These are phyloP conservation scores for Tortrix viridana DNA, from an alignment of 2,888 invertebrate species.

Conservation along the genomic window DNA sequence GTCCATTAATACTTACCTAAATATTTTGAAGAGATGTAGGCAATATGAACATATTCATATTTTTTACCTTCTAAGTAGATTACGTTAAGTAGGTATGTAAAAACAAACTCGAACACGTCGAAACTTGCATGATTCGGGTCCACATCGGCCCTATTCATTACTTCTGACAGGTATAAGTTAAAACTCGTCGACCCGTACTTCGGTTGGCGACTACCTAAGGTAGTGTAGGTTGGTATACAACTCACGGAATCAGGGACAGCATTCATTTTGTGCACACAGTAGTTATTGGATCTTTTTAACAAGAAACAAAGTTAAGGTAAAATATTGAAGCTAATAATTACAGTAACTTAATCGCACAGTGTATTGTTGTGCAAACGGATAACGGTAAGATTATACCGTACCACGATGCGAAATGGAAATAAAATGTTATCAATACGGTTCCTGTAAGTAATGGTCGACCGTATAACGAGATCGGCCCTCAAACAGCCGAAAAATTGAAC, in stretches of 20 bases:
- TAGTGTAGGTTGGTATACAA: slow-evolving; percentile 5
- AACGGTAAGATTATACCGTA: slow-evolving; percentile 1
- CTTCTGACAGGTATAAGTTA: slow-evolving; percentile 38
- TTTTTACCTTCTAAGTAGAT: too few species aligned
- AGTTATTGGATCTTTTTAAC: not conserved
- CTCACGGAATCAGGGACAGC: not conserved
- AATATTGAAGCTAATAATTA: not conserved
- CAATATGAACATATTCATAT: too few species aligned
- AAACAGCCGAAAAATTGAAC: slow-evolving; percentile 48
- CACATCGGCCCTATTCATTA: slow-evolving; percentile 37
- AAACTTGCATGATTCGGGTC: slow-evolving; percentile 54
- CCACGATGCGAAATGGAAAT: slow-evolving; percentile 16
- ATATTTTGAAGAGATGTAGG: too few species aligned
- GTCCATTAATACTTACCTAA: too few species aligned
- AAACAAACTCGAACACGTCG: slow-evolving; percentile 43
- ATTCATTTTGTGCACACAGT: slow-evolving; percentile 7
- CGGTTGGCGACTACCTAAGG: not conserved
- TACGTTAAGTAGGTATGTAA: not conserved
- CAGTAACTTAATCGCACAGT: not conserved
- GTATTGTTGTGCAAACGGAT: not conserved
- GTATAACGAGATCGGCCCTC: slow-evolving; percentile 45
- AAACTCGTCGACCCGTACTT: slow-evolving; percentile 15
- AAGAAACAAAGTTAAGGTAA: not conserved
- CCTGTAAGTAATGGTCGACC: slow-evolving; percentile 39
- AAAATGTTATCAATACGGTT: slow-evolving; percentile 33